phyloP scores from a whole-genome alignment of 2,888 invertebrate genomes.

The Axea sp. region DNA sequence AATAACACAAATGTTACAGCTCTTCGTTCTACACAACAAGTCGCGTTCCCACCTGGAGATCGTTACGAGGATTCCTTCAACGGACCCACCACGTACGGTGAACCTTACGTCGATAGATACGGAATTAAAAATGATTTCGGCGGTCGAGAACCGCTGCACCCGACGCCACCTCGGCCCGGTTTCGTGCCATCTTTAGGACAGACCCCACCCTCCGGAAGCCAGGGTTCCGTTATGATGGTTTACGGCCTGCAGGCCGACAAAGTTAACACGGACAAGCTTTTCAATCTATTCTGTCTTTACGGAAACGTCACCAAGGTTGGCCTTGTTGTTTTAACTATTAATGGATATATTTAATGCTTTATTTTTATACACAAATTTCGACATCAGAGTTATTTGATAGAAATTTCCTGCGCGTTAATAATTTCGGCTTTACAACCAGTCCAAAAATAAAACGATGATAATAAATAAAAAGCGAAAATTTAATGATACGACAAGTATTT shows the following conservation, averaged over 20 bases:
- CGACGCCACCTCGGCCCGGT: constrained; percentile 77
- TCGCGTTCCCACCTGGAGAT: constrained; percentile 75
- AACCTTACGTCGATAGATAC: constrained; percentile 77
- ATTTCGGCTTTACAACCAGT: too few species aligned
- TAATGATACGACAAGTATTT: too few species aligned
- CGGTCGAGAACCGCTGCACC: constrained; percentile 77
- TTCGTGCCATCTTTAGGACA: constrained; percentile 77
- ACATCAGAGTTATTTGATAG: too few species aligned
- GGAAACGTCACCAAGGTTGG: constrained; percentile 97
- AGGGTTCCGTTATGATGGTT: constrained; percentile 98
- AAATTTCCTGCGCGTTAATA: too few species aligned
- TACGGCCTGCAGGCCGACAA: constrained; percentile 96
- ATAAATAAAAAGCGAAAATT: too few species aligned
- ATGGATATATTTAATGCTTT: background rate
- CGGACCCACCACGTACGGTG: constrained; percentile 77
- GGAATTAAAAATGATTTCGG: constrained; percentile 76
- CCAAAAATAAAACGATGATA: too few species aligned
- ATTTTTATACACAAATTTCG: constrained; percentile 14
- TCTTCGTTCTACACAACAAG: constrained; percentile 73
- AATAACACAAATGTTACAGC: constrained; percentile 19
- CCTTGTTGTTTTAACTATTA: constrained; percentile 22
- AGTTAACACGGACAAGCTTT: constrained; percentile 96
- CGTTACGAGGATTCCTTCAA: constrained; percentile 78
- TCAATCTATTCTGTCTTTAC: constrained; percentile 99
- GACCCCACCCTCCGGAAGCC: constrained; percentile 78